Base-by-base conservation (phyloP, 1,140 invertebrate genomes). In the Contarinia nasturtii region DNA sequence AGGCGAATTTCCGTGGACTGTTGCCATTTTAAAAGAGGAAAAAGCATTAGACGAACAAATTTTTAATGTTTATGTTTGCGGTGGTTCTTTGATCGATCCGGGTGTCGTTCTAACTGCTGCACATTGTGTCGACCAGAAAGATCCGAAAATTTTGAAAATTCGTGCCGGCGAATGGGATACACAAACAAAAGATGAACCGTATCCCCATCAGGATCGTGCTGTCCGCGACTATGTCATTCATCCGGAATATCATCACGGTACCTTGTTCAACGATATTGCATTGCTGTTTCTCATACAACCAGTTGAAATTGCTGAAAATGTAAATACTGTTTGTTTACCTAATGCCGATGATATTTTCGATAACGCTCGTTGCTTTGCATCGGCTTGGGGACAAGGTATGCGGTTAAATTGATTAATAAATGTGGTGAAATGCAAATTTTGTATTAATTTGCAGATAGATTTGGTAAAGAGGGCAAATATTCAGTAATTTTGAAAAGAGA, bases 1-100 rank as follows among this genome's bases (percentile, higher is more conserved):
- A 50, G 77, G 70, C 2, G 81, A 85, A 58, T 84, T 82, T 59
- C 80, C 81, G 0, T 85, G 80, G 80, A 82, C 82, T 79, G 75
- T 79, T 0, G 81, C 81, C 0, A 67, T 86, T 34, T 63, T 86
- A 5, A 71, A 80, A 53, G 51, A 53, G 0, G 60, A 75, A 4
- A 66, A 71, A 12, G 59, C 63, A 1, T 61, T 67, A 2, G 54
- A 66, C 0, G 27, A 10, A 27, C 59, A 71, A 50, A 70, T 69
- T 50, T 57, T 75, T 11, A 77, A 76, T 51, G 69, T 78, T 10
- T 82, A 84, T 57, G 72, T 82, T 45, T 85, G 82, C 46, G 84
- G 83, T 0, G 84, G 79, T 1, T 74, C 82, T 7, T 63, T 88
- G 3, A 82, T 88, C 50, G 76, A 82, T 52, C 71, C 72, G 4